phyloP scores from a whole-genome alignment of 2,888 invertebrate species.

The Melipona bicolor region DNA sequence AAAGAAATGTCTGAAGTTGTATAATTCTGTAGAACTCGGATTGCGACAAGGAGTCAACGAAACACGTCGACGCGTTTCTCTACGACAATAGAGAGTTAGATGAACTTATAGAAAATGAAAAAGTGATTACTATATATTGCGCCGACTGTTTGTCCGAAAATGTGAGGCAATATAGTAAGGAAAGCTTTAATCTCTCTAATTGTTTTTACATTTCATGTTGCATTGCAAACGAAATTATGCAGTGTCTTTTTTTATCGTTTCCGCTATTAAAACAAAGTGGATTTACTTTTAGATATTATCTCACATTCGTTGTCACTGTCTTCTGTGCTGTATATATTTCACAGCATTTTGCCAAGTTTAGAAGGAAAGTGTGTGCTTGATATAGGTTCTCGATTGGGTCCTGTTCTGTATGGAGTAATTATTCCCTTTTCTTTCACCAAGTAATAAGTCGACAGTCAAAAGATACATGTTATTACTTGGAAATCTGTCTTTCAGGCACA shows the following conservation, averaged over 20 bases:
- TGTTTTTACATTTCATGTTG: no score
- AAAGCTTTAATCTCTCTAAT: neutral
- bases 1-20: slow-evolving; percentile 78
- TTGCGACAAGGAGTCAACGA: slow-evolving; percentile 85
- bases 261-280: neutral
- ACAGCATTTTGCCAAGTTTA: slow-evolving; percentile 87
- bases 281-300: slow-evolving; percentile 85
- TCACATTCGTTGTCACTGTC: slow-evolving; percentile 89
- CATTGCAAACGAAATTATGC: no score
- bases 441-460: neutral
- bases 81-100: slow-evolving; percentile 88
- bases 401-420: slow-evolving; percentile 88
- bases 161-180: slow-evolving; percentile 84
- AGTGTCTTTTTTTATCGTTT: neutral
- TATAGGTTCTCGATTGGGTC: slow-evolving; percentile 89
- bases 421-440: neutral
- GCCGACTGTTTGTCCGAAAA: slow-evolving; percentile 85
- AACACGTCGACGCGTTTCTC: slow-evolving; percentile 89
- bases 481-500: slow-evolving; percentile 85
- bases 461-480: neutral
- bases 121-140: slow-evolving; percentile 85
- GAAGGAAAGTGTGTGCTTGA: slow-evolving; percentile 87
- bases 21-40: slow-evolving; percentile 84
- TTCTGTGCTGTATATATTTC: slow-evolving; percentile 87
- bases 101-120: slow-evolving; percentile 85